Evolutionary conservation across 2,888 invertebrate species (phyloP), one percentile per base, ranked within the genome.

Genomic region (Ectropis crepuscularia): DNA sequence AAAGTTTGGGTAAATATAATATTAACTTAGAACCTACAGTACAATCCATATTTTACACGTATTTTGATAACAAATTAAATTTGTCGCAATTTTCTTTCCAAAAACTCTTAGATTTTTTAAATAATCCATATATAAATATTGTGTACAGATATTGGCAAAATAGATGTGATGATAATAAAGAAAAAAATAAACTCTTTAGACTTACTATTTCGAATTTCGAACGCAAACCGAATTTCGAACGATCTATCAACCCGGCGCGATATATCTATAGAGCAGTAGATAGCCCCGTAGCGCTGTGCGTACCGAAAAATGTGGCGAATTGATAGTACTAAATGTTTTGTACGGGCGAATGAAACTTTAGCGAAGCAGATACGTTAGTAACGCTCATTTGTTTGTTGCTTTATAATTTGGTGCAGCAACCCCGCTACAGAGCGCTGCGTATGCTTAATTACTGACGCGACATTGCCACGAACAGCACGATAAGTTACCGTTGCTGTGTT

Each of bases 401-500:
- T 10, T 6, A 5, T 41, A 41, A 16, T 10, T 41, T 51, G 12
- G 51, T 51, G 41, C 28, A 41, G 51, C 41, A 28, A 39, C 41
- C 51, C 16, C 16, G 41, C 12, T 12, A 48, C 63, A 75, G 81
- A 82, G 65, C 74, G 87, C 87, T 75, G 72, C 80, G 84, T 74
- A 64, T 69, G 86, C 87, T 86, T 87, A 87, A 87, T 85, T 81
- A 85, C 78, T 65, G 68, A 71, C 66, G 72, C 61, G 64, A 59
- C 65, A 67, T 67, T 67, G 53, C 60, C 61, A 66, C 59, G 65
- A 45, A 46, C 38, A 37, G 53, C 28, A 11, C 41, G 61, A 43
- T 48, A 71, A 64, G 68, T 61, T 68, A 54, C 50, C 59, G 36
- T 6, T 74, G 73, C 74, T 70, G 77, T 71, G 69, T 67, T 49